phyloP scores from a whole-genome alignment of 2,797 vertebrate species.

The Onychomys leucogaster region DNA sequence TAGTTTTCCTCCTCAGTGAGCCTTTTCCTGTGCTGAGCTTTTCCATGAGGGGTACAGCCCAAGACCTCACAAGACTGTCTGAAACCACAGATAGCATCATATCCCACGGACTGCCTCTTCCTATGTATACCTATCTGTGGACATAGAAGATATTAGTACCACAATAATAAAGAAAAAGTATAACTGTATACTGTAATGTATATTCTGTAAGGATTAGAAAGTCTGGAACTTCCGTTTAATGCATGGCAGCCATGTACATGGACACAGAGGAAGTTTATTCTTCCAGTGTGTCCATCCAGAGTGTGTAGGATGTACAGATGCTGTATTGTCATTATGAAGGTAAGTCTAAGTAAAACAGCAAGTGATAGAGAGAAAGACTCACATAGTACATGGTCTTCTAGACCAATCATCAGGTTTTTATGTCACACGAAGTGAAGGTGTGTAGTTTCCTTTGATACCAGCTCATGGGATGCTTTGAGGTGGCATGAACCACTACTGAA shows the following conservation, averaged over 20 bases:
- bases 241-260: rapidly evolving
- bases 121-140: too few relatives aligned
- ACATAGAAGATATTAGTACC: neutral
- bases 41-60: too few relatives aligned
- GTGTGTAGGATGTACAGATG: rapidly evolving
- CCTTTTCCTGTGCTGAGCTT: rapidly evolving
- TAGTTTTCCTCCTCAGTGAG: neutral
- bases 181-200: neutral
- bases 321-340: neutral
- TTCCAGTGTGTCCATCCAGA: rapidly evolving
- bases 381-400: neutral
- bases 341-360: neutral
- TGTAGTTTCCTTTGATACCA: neutral
- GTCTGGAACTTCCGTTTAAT: neutral
- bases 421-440: rapidly evolving
- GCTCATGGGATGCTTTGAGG: neutral
- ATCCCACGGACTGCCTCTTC: neutral
- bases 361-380: neutral
- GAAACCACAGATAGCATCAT: neutral
- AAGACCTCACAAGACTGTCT: neutral
- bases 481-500: neutral
- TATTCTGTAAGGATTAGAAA: neutral
- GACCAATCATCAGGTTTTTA: neutral
- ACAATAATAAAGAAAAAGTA: neutral
- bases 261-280: neutral